Conservation (phyloP, 2,888 invertebrate genomes). For the Gerris lacustris region DNA sequence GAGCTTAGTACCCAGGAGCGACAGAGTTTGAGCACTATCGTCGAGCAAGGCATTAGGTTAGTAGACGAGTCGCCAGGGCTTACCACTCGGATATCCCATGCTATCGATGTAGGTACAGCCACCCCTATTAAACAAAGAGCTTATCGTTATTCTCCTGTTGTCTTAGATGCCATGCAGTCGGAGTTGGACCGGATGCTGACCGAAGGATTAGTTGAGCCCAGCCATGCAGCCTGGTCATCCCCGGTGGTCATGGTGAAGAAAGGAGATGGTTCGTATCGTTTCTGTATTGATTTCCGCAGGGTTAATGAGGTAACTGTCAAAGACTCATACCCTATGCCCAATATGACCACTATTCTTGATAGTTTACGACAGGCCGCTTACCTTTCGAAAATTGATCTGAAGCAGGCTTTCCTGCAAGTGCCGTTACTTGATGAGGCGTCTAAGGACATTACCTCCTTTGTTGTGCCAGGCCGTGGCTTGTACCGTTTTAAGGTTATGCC, state of each 20-base stretch:
- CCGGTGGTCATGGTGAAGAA: constrained; percentile 32
- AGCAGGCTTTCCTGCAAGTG: constrained; percentile 8
- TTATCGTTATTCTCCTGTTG: constrained; percentile 17
- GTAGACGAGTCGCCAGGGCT: constrained; percentile 14
- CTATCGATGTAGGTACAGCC: constrained; percentile 16
- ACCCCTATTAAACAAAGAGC: constrained; percentile 16
- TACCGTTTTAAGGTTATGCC: no score
- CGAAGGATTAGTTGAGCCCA: constrained; percentile 32
- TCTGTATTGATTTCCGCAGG: constrained; percentile 36
- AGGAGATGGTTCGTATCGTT: constrained; percentile 29
- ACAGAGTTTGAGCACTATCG: neutral
- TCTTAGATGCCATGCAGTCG: constrained; percentile 28
- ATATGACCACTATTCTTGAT: constrained; percentile 28
- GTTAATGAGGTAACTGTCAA: constrained; percentile 34
- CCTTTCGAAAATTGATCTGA: constrained; percentile 16
- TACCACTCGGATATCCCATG: constrained; percentile 11
- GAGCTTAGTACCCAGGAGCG: neutral
- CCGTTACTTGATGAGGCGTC: constrained; percentile 11
- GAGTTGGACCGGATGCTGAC: constrained; percentile 33
- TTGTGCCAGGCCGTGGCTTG: neutral
- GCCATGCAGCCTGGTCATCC: constrained; percentile 34
- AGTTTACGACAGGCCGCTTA: constrained; percentile 12
- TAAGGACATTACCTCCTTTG: constrained; percentile 9
- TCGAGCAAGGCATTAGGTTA: constrained; percentile 7
- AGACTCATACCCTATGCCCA: constrained; percentile 34